A percentile compares a stretch with the other conserved stretches of the same genome.
Evolutionary conservation across 2,797 vertebrate species (phyloP).

Genomic region (Melanotaenia nigrans): DNA sequence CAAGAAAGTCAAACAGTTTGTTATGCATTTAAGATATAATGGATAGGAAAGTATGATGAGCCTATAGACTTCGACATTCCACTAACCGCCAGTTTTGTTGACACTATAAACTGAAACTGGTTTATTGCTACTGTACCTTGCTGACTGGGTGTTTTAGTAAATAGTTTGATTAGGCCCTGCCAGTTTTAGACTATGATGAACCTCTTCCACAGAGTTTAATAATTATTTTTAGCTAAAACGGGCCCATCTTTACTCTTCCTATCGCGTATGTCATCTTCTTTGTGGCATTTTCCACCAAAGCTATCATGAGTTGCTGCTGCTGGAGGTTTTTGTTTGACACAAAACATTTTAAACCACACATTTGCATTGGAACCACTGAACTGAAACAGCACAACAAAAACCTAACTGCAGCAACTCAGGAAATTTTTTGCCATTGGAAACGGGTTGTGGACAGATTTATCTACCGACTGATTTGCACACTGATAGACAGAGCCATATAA

Average conservation of each 20-base stretch:
- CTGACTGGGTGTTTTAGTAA: conserved; percentile 19
- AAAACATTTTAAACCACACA: conserved; percentile 7
- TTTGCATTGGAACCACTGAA: conserved; percentile 28
- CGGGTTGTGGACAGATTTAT: conserved; percentile 2
- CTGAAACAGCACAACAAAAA: conserved; percentile 19
- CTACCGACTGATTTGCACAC: background rate
- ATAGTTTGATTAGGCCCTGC: conserved; percentile 3
- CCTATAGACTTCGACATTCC: conserved; percentile 4
- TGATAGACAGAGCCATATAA: background rate
- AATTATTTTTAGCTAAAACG: background rate
- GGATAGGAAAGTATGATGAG: conserved; percentile 1
- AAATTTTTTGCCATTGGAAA: background rate
- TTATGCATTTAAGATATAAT: conserved; percentile 11
- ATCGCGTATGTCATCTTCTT: background rate
- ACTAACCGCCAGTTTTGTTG: background rate
- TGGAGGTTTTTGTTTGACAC: conserved; percentile 20
- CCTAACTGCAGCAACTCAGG: conserved; percentile 4
- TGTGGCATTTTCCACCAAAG: conserved; percentile 1
- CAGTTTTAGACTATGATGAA: conserved; percentile 6
- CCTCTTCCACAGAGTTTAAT: background rate
- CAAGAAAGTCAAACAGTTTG: background rate
- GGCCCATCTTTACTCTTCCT: background rate
- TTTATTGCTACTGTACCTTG: conserved; percentile 2
- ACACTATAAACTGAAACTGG: background rate
- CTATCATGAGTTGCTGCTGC: background rate